These are phyloP conservation scores for Sciaenops ocellatus DNA, from an alignment of 2,797 vertebrate genomes.

Conservation along the genomic window DNA sequence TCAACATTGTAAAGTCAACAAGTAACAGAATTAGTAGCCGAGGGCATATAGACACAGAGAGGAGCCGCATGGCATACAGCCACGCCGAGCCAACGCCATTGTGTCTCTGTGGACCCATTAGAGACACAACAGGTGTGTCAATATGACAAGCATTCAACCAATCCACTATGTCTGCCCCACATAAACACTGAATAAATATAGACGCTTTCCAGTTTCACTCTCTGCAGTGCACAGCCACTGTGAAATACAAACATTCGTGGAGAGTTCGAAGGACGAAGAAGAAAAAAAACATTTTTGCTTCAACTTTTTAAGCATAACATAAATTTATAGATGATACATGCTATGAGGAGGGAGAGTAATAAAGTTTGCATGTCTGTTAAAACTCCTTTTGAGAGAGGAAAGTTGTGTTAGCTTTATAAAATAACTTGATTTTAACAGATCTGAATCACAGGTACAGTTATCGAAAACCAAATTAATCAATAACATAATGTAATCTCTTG, in stretches of 20 bases:
- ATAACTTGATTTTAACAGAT: background rate
- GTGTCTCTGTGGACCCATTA: constrained; percentile 74
- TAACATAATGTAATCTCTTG: background rate
- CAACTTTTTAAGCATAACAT: background rate
- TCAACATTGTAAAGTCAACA: constrained; percentile 48
- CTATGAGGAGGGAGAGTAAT: background rate
- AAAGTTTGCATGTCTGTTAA: background rate
- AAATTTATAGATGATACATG: background rate
- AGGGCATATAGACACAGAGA: constrained; percentile 36
- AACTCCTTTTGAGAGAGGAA: background rate
- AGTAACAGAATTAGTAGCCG: constrained; percentile 52
- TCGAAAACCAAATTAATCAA: background rate
- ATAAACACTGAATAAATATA: constrained; percentile 78
- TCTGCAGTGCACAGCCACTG: constrained; percentile 52
- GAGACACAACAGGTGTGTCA: constrained; percentile 85
- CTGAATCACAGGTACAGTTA: background rate
- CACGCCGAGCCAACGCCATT: constrained; percentile 60
- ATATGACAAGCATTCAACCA: constrained; percentile 76
- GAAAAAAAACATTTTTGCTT: background rate
- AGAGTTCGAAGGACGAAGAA: constrained; percentile 28
- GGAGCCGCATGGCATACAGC: constrained; percentile 34
- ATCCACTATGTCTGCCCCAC: constrained; percentile 63
- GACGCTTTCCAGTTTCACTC: constrained; percentile 75
- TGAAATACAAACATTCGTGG: constrained; percentile 51
- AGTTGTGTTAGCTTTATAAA: background rate